These are phyloP conservation scores for Bicyclus anynana DNA, from an alignment of 1,140 invertebrate genomes.

Conservation along the genomic window DNA sequence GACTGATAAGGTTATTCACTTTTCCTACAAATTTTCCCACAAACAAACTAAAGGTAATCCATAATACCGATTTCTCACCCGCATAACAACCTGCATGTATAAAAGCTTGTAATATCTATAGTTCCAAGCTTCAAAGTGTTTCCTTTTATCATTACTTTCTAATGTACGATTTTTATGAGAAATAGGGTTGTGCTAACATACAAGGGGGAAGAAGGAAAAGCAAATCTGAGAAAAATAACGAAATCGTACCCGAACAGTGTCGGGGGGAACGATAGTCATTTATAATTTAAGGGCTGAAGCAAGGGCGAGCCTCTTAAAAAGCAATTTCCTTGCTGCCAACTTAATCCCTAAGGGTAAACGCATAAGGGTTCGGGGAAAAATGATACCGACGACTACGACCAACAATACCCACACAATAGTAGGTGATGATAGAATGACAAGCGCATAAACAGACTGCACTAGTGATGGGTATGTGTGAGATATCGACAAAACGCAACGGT, in stretches of 20 bases:
- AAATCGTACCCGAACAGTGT: conserved; percentile 22
- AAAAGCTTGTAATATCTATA: too few relatives aligned
- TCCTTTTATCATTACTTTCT: too few relatives aligned
- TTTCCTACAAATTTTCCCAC: too few relatives aligned
- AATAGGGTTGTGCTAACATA: conserved; percentile 19
- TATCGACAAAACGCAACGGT: conserved; percentile 4
- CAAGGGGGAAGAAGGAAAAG: conserved; percentile 10
- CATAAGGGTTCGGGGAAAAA: conserved; percentile 37
- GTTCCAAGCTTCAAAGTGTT: too few relatives aligned
- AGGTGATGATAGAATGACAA: conserved; percentile 29
- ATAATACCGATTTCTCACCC: too few relatives aligned
- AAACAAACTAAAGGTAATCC: too few relatives aligned
- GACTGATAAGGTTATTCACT: too few relatives aligned
- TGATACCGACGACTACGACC: too few relatives aligned
- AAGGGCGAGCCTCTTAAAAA: conserved; percentile 36
- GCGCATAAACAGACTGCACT: conserved; percentile 12
- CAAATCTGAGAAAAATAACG: conserved; percentile 29
- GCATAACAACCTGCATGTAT: too few relatives aligned
- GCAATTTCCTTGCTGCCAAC: conserved; percentile 39
- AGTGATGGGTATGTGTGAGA: conserved; percentile 11
- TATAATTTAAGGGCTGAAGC: conserved; percentile 37
- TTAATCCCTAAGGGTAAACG: conserved; percentile 30
- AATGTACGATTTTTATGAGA: conserved; percentile 10
- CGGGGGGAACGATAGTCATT: conserved; percentile 34
- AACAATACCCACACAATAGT: conserved; percentile 46